Base-by-base conservation (phyloP, 2,888 invertebrate species). In the Megaustenia siamemsis region DNA sequence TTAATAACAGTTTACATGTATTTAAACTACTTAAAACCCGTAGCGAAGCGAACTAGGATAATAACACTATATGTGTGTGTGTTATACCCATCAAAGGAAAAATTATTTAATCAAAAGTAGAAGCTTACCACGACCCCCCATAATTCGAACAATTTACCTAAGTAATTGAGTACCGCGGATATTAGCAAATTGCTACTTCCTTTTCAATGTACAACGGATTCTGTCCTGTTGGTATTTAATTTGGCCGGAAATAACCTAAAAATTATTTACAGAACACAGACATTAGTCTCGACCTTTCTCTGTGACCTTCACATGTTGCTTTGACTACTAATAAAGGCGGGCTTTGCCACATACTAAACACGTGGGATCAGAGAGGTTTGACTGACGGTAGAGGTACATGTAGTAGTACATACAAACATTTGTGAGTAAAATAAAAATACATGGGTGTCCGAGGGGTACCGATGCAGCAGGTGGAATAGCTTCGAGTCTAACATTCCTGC, bases 261-360 rank as follows among this genome's bases (percentile, higher is more conserved):
- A 73, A 73, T 45, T 73, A 45, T 73, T 73, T 73, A 73, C 45
- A 43, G n/a, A 45, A 28, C n/a, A 24, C 43, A 18, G 6, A 45
- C 71, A 10, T 68, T 28, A 73, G 69, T 45, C 45, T 45, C 45
- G 45, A 28, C 45, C n/a, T 73, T 45, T 45, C 10, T 73, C 71
- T 73, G 45, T 73, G 71, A 73, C 71, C 71, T 73, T 73, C 43
- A 28, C 8, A 43, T 73, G 71, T 43, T 73, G 71, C 71, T 73
- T 73, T 73, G 28, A 71, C 15, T 73, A 45, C 1, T 45, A 73
- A 45, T 73, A 28, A n/a, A 45, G 45, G 28, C 43, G 21, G 28
- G n/a, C 38, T 73, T 71, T 73, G 71, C 43, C 71, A 45, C 45
- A 73, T 73, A 73, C 40, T 71, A 71, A 71, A 71, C 71, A 73